Evolutionary conservation across 2,113 vertebrate genomes (phyloP).

Genomic region (Sinosuthora webbiana): DNA sequence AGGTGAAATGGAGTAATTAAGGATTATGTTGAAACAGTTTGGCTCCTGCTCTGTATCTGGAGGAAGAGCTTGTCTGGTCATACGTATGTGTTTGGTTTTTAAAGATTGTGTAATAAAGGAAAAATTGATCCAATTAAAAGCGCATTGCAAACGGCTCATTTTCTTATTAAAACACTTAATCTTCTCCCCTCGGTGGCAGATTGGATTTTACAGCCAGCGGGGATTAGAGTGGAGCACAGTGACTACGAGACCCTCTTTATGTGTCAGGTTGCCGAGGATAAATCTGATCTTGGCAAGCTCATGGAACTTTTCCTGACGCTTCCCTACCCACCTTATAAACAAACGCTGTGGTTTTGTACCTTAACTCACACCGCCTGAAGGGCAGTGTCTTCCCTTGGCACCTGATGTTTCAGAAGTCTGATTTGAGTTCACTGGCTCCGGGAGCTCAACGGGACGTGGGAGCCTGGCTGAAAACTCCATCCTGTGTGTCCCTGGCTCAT

Average conservation of each 20-base stretch:
- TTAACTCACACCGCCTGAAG: neutral
- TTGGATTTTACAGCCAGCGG: neutral
- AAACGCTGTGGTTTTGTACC: neutral
- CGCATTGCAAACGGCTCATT: slow-evolving; percentile 12
- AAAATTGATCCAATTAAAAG: slow-evolving; percentile 72
- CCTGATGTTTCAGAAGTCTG: neutral
- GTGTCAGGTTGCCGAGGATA: neutral
- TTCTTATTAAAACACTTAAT: slow-evolving; percentile 55
- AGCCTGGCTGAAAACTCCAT: neutral
- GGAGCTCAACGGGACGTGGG: accelerated
- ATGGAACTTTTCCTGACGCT: neutral
- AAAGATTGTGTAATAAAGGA: slow-evolving; percentile 64
- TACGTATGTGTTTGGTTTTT: slow-evolving; percentile 17
- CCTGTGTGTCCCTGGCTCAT: neutral
- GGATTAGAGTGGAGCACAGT: neutral
- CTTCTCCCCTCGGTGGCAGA: slow-evolving; percentile 28
- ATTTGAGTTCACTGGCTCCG: neutral
- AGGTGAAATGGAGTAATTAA: slow-evolving; percentile 35
- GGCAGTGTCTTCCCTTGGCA: neutral
- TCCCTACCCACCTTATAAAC: neutral
- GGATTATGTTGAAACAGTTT: neutral
- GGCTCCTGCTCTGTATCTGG: slow-evolving; percentile 52
- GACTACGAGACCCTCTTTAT: neutral
- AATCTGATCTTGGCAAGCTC: neutral
- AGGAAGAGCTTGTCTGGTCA: slow-evolving; percentile 22